phyloP scores from a whole-genome alignment of 2,113 vertebrate species.

The Bufo gargarizans region DNA sequence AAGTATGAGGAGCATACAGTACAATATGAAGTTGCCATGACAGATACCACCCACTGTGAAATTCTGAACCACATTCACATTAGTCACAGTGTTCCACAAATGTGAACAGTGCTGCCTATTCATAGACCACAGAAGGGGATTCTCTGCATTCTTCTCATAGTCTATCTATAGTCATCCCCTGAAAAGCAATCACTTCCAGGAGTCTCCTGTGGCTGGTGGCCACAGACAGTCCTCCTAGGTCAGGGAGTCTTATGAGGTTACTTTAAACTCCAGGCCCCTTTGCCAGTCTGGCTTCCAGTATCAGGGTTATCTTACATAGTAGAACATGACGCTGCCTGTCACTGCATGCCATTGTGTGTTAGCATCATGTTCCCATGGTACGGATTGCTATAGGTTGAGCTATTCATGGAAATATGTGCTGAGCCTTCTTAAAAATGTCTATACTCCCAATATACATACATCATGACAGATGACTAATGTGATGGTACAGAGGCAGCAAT shows the following conservation, averaged over 20 bases:
- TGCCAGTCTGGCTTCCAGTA: neutral
- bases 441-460: too few relatives aligned
- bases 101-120: neutral
- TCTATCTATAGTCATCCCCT: neutral
- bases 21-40: neutral
- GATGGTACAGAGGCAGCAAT: too few relatives aligned
- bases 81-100: neutral
- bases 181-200: neutral
- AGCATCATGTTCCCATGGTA: too few relatives aligned
- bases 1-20: neutral
- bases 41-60: neutral
- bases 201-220: neutral
- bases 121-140: neutral
- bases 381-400: too few relatives aligned
- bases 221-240: neutral
- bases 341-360: neutral
- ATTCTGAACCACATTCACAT: neutral
- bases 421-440: too few relatives aligned
- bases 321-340: neutral
- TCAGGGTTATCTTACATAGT: neutral
- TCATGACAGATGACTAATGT: too few relatives aligned
- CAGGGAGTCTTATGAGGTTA: neutral
- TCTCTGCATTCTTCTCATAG: slow-evolving; percentile 18
- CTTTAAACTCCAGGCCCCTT: neutral
- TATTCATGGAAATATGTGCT: too few relatives aligned